A percentile compares a stretch with the other conserved stretches of the same genome.
phyloP scores from a whole-genome alignment of 1,140 invertebrate species.

The Cyrtorhinus lividipennis region DNA sequence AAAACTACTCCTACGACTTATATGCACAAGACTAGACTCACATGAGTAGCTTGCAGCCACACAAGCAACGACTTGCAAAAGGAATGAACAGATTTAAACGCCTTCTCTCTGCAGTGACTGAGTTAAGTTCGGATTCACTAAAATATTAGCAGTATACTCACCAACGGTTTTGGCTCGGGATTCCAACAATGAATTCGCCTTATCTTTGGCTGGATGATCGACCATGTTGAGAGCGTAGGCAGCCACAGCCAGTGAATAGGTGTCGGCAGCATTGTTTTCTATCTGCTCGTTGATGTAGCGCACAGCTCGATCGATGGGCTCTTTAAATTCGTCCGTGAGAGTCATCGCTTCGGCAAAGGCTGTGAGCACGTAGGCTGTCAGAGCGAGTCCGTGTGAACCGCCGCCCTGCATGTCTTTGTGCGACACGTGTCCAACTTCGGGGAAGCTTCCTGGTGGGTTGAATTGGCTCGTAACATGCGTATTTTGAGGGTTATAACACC shows the following conservation, averaged over 20 bases:
- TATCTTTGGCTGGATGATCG: conserved; percentile 46
- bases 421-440: conserved; percentile 56
- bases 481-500: too few species aligned
- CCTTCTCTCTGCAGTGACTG: too few species aligned
- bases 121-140: too few species aligned
- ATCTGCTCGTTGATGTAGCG: conserved; percentile 64
- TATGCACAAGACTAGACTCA: too few species aligned
- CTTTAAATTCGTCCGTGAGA: conserved; percentile 34
- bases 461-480: too few species aligned
- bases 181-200: conserved; percentile 50
- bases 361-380: conserved; percentile 71
- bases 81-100: too few species aligned
- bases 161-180: conserved; percentile 34
- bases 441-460: conserved; percentile 50
- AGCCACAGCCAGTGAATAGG: conserved; percentile 63
- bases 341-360: conserved; percentile 56
- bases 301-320: conserved; percentile 55
- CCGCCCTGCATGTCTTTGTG: conserved; percentile 67
- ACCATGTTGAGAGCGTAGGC: conserved; percentile 62
- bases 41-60: too few species aligned
- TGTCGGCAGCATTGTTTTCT: conserved; percentile 44
- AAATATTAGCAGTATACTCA: too few species aligned
- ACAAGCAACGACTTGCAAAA: too few species aligned
- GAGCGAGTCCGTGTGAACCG: conserved; percentile 50
- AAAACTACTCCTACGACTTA: too few species aligned